Evolutionary conservation across 92 coral and sea anemone species (phyloP).

Genomic region (Actinernus sp.): DNA sequence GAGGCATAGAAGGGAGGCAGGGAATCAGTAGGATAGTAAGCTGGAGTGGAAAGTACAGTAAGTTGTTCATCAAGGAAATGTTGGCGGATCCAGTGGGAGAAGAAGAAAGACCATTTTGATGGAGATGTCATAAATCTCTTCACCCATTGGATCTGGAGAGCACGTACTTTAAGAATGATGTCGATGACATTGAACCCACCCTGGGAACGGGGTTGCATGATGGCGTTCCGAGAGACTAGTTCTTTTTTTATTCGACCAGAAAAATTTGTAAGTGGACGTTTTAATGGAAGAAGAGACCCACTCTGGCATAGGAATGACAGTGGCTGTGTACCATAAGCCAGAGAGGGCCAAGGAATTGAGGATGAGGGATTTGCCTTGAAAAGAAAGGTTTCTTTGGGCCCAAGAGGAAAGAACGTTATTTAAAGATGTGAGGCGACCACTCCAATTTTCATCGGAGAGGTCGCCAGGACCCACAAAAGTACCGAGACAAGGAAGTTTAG

Average conservation of each 20-base stretch:
- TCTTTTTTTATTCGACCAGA: conserved; percentile 31
- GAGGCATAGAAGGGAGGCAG: conserved; percentile 10
- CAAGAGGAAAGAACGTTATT: conserved; percentile 10
- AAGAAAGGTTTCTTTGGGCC: conserved; percentile 7
- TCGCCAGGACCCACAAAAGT: conserved; percentile 14
- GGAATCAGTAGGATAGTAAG: neutral
- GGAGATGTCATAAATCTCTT: conserved; percentile 1
- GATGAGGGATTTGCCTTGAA: conserved; percentile 19
- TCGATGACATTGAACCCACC: conserved; percentile 3
- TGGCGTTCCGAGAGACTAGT: neutral
- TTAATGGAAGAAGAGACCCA: neutral
- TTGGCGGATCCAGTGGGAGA: neutral
- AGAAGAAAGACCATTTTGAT: neutral
- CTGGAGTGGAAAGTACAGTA: neutral
- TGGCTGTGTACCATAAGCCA: conserved; percentile 34
- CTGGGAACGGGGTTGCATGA: neutral
- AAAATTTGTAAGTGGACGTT: conserved; percentile 3
- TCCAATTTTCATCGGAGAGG: conserved; percentile 26
- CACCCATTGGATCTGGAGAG: conserved; percentile 5
- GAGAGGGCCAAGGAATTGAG: conserved; percentile 25
- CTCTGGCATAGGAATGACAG: conserved; percentile 11
- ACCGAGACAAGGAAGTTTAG: conserved; percentile 18
- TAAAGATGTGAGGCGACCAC: conserved; percentile 13
- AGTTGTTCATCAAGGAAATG: neutral
- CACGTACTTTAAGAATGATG: neutral